Evolutionary conservation across 2,797 vertebrate genomes (phyloP).

Genomic region (Siniperca undulata): DNA sequence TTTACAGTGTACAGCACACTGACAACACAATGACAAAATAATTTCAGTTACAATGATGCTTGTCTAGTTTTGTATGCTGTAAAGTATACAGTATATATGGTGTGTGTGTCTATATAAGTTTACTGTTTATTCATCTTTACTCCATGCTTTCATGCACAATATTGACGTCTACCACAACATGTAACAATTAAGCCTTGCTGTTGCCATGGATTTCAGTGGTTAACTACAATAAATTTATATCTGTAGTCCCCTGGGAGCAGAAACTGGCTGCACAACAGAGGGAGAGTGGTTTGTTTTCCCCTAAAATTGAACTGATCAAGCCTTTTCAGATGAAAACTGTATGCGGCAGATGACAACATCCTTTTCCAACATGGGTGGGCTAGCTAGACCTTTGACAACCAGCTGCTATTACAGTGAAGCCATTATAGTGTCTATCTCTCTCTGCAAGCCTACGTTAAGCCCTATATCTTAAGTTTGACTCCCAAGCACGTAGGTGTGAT

Average conservation of each 20-base stretch:
- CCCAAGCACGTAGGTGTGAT: conserved; percentile 46
- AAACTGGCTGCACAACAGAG: conserved; percentile 36
- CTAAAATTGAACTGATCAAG: conserved; percentile 51
- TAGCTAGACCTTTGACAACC: conserved; percentile 28
- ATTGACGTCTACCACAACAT: conserved; percentile 5
- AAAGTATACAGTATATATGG: background rate
- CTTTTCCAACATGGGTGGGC: conserved; percentile 40
- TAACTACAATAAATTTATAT: conserved; percentile 51
- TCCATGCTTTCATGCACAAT: conserved; percentile 16
- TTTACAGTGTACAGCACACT: conserved; percentile 8
- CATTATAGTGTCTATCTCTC: conserved; percentile 10
- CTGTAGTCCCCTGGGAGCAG: conserved; percentile 31
- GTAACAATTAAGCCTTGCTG: conserved; percentile 30
- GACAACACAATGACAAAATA: conserved; percentile 4
- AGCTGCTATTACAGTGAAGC: conserved; percentile 31
- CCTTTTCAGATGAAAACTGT: conserved; percentile 42
- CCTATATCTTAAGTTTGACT: conserved; percentile 45
- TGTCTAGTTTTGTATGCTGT: background rate
- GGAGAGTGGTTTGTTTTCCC: conserved; percentile 45
- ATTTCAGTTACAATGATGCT: background rate
- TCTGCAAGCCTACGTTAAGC: conserved; percentile 17
- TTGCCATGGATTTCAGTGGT: conserved; percentile 27
- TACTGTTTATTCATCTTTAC: conserved; percentile 24
- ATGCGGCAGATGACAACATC: conserved; percentile 23
- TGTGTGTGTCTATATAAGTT: background rate